Conservation (phyloP, 2,113 vertebrate genomes). For the human (Homo sapiens) region GRCh38 chr9:9314001-9314500, state of each 20-base stretch:
- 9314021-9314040: constrained; percentile 29
- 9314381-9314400: constrained; percentile 41
- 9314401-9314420: constrained; percentile 57
- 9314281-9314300: constrained; percentile 69
- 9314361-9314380: background rate
- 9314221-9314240: constrained; percentile 68
- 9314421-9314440: constrained; percentile 54
- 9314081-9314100: constrained; percentile 45
- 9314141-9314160: constrained; percentile 74
- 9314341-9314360: constrained; percentile 58
- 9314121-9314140: constrained; percentile 59
- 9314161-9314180: constrained; percentile 76
- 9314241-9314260: constrained; percentile 58
- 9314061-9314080: constrained; percentile 54
- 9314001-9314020: constrained; percentile 44
- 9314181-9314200: constrained; percentile 67
- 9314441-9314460: background rate
- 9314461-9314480: background rate
- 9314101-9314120: constrained; percentile 73
- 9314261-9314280: constrained; percentile 75
- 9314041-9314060: constrained; percentile 60
- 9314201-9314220: constrained; percentile 60
- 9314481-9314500: constrained; percentile 18
- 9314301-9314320: constrained; percentile 59
- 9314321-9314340: constrained; percentile 51